Base-by-base conservation (phyloP, 2,888 invertebrate species). In the Sphaerophoria taeniata region DNA sequence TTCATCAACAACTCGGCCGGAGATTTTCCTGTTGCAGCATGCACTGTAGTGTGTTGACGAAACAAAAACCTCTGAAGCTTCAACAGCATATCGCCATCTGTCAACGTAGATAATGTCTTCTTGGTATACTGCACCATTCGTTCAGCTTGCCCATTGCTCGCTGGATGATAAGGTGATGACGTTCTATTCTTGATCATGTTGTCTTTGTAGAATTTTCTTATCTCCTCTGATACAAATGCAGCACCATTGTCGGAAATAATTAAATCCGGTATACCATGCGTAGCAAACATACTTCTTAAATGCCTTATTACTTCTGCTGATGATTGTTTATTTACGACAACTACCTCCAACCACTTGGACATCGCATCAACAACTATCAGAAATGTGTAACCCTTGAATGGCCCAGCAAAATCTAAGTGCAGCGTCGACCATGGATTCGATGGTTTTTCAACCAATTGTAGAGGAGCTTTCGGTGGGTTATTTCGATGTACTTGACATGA, bases 1-100 rank as follows among this genome's bases (percentile, higher is more conserved):
- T n/a, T 7, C 55, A 55, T 55, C 33, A 55, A 31, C 33, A 55
- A n/a, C n/a, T 55, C 55, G n/a, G 55, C 1, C n/a, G 55, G 33
- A 2, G 55, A 33, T 6, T 55, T 33, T 1, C 31, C 31, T 2
- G 53, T 53, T 33, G 12, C 2, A 31, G 55, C 33, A 55, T 55
- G 55, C 6, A 33, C 55, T n/a, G 55, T 55, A n/a, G 55, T 55
- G 7, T 55, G 33, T 55, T n/a, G n/a, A n/a, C n/a, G n/a, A n/a
- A n/a, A n/a, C n/a, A n/a, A n/a, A n/a, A n/a, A n/a, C n/a, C 51
- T 4, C 24, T 51, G 24, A 24, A 51, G 51, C 24, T 51, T 51
- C 11, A 51, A 51, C 24, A 5, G 51, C 51, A 51, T 51, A 31
- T 55, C 33, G 6, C 55, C 55, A 6, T 55, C 55, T 0, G 55